These are phyloP conservation scores for Dysdera silvatica DNA, from an alignment of 1,140 invertebrate genomes.

Conservation along the genomic window DNA sequence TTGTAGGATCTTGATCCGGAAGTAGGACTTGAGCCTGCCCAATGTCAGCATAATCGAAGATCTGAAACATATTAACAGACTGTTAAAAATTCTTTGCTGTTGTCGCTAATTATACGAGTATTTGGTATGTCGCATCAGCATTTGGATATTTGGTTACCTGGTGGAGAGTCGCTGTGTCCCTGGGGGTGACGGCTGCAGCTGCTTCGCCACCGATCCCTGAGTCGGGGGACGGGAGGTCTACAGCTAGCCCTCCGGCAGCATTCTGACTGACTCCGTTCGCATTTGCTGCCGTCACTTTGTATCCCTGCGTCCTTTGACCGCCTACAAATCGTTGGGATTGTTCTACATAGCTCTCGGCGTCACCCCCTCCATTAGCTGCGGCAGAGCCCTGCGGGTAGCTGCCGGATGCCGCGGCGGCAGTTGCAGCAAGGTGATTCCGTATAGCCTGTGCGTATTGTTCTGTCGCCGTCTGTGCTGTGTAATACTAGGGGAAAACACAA, in stretches of 20 bases:
- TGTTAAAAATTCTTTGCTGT: neutral
- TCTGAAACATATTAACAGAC: conserved; percentile 24
- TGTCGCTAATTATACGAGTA: neutral
- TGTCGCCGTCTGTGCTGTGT: neutral
- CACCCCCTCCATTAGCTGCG: conserved; percentile 42
- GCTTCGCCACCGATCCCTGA: conserved; percentile 84
- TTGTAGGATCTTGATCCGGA: conserved; percentile 25
- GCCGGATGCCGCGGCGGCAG: conserved; percentile 41
- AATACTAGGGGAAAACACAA: neutral
- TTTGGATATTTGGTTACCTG: conserved; percentile 58
- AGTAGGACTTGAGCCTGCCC: conserved; percentile 31
- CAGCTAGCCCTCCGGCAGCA: conserved; percentile 52
- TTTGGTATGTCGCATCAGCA: neutral
- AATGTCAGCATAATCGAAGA: conserved; percentile 40
- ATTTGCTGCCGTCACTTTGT: conserved; percentile 39
- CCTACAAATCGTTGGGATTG: conserved; percentile 44
- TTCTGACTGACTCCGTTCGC: conserved; percentile 42
- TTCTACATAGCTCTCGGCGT: conserved; percentile 54
- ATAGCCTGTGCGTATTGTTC: conserved; percentile 32
- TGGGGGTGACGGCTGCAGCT: conserved; percentile 73
- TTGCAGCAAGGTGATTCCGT: conserved; percentile 23
- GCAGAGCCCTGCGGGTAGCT: conserved; percentile 39
- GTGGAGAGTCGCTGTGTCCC: conserved; percentile 69
- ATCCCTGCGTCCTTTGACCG: conserved; percentile 27
- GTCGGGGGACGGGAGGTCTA: conserved; percentile 84